phyloP scores from a whole-genome alignment of 2,888 invertebrate genomes.

The Capitulum mitella region DNA sequence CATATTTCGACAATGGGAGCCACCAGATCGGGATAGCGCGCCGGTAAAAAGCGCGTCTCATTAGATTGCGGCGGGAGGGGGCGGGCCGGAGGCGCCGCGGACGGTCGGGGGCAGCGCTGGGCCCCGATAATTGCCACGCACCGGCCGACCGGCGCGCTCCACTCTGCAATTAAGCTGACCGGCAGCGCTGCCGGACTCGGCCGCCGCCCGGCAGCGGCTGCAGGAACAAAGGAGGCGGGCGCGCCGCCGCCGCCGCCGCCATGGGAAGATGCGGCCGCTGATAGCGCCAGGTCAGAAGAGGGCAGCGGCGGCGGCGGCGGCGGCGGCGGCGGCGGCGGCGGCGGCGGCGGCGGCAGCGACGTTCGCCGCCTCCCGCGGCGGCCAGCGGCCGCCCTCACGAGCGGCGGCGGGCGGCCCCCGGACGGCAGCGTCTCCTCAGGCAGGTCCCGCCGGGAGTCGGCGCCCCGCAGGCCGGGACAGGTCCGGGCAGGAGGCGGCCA shows the following conservation, averaged over 20 bases:
- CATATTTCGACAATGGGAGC: neutral
- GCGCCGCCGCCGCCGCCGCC: neutral
- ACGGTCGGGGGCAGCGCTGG: neutral
- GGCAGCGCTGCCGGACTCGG: neutral
- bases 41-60: neutral
- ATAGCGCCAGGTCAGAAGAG: neutral
- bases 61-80: slow-evolving; percentile 8
- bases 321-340: neutral
- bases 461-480: no score
- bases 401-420: no score
- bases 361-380: neutral
- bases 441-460: no score
- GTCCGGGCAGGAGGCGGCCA: neutral
- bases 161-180: slow-evolving; percentile 7
- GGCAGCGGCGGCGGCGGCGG: neutral
- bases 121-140: slow-evolving; percentile 4
- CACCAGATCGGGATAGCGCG: neutral
- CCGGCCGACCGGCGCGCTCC: neutral
- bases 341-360: neutral
- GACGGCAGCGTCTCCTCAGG: no score
- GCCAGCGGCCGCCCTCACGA: no score
- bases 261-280: neutral
- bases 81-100: neutral
- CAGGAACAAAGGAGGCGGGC: neutral
- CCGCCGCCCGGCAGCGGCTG: neutral